Percentiles rank a stretch among this genome's conserved stretches.
Evolutionary conservation across 92 coral and sea anemone genomes (phyloP).

Genomic region (Scolanthus callimorphus): DNA sequence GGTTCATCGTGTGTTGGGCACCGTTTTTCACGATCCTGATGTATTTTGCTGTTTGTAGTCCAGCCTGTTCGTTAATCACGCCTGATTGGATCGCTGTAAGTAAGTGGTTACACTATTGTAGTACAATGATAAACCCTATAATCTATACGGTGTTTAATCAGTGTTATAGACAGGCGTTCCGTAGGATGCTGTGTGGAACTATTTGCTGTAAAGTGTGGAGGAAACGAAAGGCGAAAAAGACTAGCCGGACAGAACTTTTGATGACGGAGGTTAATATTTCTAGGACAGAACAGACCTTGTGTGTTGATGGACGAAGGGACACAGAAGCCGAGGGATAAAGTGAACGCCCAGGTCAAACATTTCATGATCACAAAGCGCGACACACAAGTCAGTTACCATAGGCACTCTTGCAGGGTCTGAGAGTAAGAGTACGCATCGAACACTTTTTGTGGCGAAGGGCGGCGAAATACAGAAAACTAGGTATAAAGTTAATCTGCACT

Average conservation of each 20-base stretch:
- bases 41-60: slow-evolving; percentile 49
- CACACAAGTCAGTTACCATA: too few species aligned
- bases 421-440: too few species aligned
- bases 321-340: too few species aligned
- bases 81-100: slow-evolving; percentile 34
- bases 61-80: slow-evolving; percentile 25
- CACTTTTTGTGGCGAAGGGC: too few species aligned
- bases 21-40: slow-evolving; percentile 73
- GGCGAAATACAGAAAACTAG: too few species aligned
- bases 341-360: too few species aligned
- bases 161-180: slow-evolving; percentile 63
- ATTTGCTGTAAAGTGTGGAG: neutral
- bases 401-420: too few species aligned
- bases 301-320: too few species aligned
- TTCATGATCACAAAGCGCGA: too few species aligned
- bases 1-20: slow-evolving; percentile 75
- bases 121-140: slow-evolving; percentile 67
- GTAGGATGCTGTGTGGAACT: slow-evolving; percentile 24
- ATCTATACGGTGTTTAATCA: slow-evolving; percentile 58
- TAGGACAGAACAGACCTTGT: too few species aligned
- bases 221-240: neutral
- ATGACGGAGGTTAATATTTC: too few species aligned
- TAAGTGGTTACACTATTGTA: slow-evolving; percentile 74
- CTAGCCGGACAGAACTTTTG: neutral
- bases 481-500: too few species aligned